A percentile compares a stretch with the other conserved stretches of the same genome.
These are phyloP conservation scores for Campoplex capitator DNA, from an alignment of 2,888 invertebrate genomes.

Conservation along the genomic window DNA sequence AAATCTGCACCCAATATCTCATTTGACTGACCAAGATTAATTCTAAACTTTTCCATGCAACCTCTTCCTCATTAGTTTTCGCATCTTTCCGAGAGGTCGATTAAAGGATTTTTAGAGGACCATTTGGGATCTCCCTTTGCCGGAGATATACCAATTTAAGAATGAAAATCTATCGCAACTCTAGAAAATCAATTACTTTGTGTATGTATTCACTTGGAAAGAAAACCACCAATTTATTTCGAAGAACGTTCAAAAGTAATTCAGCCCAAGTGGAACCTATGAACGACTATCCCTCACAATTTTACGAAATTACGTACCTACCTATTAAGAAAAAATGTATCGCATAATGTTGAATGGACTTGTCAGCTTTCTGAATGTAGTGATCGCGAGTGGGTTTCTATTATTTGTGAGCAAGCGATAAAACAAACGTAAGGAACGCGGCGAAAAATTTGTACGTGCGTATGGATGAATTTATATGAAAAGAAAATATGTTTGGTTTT, in stretches of 20 bases:
- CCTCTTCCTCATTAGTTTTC: too few species aligned
- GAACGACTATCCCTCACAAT: not conserved
- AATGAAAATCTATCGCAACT: not conserved
- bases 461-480: conserved; percentile 5
- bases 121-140: not conserved
- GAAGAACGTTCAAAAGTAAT: too few species aligned
- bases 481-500: conserved; percentile 3
- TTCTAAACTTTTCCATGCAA: too few species aligned
- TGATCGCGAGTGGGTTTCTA: not conserved
- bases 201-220: not conserved
- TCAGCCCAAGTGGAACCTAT: not conserved
- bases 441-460: not conserved
- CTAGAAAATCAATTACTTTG: not conserved
- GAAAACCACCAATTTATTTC: not conserved
- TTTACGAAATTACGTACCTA: not conserved
- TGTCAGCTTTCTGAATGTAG: not conserved
- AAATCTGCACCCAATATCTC: too few species aligned
- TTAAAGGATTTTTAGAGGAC: too few species aligned
- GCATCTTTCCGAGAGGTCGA: too few species aligned
- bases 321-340: not conserved
- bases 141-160: not conserved
- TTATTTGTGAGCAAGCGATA: not conserved
- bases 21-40: too few species aligned
- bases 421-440: not conserved
- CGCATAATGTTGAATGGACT: not conserved